Evolutionary conservation across 53 echinoderm and acorn worm genomes (phyloP).

Genomic region (Antedon mediterranea): DNA sequence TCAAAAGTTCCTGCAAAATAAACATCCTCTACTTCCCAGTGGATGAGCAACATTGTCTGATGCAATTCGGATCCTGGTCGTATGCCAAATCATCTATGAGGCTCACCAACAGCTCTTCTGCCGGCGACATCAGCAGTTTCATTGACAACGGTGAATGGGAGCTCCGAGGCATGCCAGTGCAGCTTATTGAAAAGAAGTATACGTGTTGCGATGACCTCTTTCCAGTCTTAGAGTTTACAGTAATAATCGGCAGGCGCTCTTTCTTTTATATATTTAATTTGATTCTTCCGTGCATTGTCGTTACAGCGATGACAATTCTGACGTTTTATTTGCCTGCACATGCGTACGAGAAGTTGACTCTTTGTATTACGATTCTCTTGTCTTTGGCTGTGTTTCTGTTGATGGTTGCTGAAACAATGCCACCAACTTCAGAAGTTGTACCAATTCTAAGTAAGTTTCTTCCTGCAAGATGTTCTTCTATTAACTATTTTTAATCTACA

Average conservation of each 20-base stretch:
- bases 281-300: conserved; percentile 77
- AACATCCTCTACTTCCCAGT: conserved; percentile 79
- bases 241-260: conserved; percentile 45
- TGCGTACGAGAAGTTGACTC: conserved; percentile 80
- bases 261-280: conserved; percentile 73
- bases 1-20: conserved; percentile 80
- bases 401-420: conserved; percentile 85
- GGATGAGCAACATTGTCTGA: conserved; percentile 56
- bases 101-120: conserved; percentile 36
- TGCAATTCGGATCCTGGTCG: conserved; percentile 89
- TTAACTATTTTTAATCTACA: conserved; percentile 1
- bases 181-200: conserved; percentile 28
- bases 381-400: conserved; percentile 78
- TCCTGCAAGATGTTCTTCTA: not conserved
- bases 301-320: conserved; percentile 66
- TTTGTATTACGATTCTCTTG: conserved; percentile 96
- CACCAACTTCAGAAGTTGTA: conserved; percentile 70
- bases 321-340: conserved; percentile 78
- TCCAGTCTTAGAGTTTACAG: conserved; percentile 46
- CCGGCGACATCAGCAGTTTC: conserved; percentile 50
- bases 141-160: conserved; percentile 75
- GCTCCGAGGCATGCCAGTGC: conserved; percentile 62
- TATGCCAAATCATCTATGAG: conserved; percentile 48
- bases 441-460: conserved; percentile 69
- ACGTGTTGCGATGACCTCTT: conserved; percentile 59